These are phyloP conservation scores for Phylloscopus whistleri DNA, from an alignment of 2,113 vertebrate species.

Conservation along the genomic window DNA sequence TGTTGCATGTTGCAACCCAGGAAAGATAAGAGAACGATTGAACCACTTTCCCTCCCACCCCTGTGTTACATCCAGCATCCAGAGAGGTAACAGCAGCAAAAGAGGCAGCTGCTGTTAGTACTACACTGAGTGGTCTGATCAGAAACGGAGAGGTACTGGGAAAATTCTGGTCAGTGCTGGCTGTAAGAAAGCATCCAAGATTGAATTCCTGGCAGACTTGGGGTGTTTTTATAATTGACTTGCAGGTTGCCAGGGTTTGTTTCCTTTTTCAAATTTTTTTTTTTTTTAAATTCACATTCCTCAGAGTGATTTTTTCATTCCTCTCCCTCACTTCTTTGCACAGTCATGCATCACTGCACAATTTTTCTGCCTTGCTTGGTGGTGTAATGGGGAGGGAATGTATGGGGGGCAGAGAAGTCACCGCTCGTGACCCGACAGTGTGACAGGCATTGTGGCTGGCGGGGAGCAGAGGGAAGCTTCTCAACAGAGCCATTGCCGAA, in stretches of 20 bases:
- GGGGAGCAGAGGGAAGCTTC: not conserved
- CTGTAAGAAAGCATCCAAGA: not conserved
- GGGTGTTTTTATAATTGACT: not conserved
- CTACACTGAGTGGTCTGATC: fast-evolving
- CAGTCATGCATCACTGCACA: not conserved
- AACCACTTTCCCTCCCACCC: not conserved
- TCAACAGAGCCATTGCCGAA: not conserved
- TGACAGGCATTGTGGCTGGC: not conserved
- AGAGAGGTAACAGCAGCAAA: not conserved
- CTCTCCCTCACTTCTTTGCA: not conserved
- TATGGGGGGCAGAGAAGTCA: not conserved
- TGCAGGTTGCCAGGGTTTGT: not conserved
- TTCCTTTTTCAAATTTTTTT: not conserved
- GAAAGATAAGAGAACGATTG: not conserved
- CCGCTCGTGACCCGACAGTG: not conserved
- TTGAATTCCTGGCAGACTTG: not conserved
- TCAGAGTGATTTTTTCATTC: not conserved
- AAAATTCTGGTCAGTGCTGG: not conserved
- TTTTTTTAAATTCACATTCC: not conserved
- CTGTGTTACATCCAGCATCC: not conserved
- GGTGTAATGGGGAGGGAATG: not conserved
- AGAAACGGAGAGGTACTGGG: not conserved
- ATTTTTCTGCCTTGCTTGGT: constrained; percentile 16
- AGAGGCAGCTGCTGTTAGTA: not conserved
- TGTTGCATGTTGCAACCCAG: not conserved